These are phyloP conservation scores for Dendroctonus ponderosae DNA, from an alignment of 1,140 invertebrate species.

Conservation along the genomic window DNA sequence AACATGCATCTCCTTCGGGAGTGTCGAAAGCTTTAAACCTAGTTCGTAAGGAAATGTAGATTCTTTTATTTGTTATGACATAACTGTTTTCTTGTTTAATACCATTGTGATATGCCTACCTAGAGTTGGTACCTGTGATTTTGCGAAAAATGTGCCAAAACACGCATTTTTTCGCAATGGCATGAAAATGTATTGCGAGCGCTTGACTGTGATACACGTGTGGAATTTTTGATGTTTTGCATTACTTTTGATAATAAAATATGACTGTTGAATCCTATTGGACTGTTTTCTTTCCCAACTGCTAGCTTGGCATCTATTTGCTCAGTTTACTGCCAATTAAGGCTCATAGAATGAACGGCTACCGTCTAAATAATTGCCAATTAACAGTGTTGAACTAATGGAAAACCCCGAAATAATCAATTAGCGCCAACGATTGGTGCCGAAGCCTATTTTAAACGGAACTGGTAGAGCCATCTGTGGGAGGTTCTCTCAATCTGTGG, in stretches of 20 bases:
- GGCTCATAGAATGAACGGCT: too few relatives aligned
- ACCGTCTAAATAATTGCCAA: too few relatives aligned
- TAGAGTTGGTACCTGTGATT: conserved; percentile 38
- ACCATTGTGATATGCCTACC: conserved; percentile 32
- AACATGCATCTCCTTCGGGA: conserved; percentile 13
- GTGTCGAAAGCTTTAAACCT: conserved; percentile 38
- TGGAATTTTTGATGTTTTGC: conserved; percentile 20
- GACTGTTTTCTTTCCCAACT: too few relatives aligned
- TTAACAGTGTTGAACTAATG: too few relatives aligned
- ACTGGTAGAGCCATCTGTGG: too few relatives aligned
- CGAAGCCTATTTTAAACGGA: too few relatives aligned
- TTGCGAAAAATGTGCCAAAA: conserved; percentile 1
- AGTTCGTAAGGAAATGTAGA: conserved; percentile 17
- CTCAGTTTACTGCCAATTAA: too few relatives aligned
- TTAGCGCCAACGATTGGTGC: too few relatives aligned
- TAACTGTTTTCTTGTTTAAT: conserved; percentile 4
- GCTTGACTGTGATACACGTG: conserved; percentile 36
- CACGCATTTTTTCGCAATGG: conserved; percentile 21
- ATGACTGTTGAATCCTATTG: conserved; percentile 1
- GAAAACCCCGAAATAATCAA: too few relatives aligned
- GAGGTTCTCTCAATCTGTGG: too few relatives aligned
- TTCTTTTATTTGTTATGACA: conserved; percentile 20
- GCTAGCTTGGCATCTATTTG: too few relatives aligned
- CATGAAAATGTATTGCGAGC: conserved; percentile 31
- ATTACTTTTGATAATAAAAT: conserved; percentile 28